A percentile compares a stretch with the other conserved stretches of the same genome.
Conservation (phyloP, 2,113 vertebrate genomes). For the Butastur rufipennis region DNA sequence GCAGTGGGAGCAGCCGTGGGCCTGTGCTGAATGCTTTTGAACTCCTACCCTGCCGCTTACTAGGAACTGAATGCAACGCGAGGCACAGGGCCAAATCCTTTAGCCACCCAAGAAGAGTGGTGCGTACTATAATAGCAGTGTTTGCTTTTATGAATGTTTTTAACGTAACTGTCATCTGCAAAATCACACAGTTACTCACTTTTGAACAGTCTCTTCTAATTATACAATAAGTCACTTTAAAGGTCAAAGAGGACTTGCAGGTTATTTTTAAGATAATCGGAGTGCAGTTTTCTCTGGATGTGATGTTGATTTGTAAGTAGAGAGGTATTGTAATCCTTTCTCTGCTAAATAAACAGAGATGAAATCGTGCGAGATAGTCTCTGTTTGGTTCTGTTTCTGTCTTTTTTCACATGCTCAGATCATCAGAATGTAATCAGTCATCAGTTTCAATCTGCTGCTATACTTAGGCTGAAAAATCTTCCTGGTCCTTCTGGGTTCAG, state of each 20-base stretch:
- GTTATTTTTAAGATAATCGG: slow-evolving; percentile 28
- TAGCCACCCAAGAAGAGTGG: slow-evolving; percentile 55
- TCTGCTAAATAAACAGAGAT: slow-evolving; percentile 21
- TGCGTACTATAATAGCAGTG: slow-evolving; percentile 10
- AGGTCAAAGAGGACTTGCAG: slow-evolving; percentile 12
- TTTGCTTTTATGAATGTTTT: slow-evolving; percentile 37
- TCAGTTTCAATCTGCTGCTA: slow-evolving; percentile 24
- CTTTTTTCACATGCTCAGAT: slow-evolving; percentile 2
- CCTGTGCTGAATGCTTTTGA: not conserved
- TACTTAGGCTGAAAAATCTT: not conserved
- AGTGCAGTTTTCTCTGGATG: not conserved
- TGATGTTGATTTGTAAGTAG: not conserved
- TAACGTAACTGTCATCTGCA: not conserved
- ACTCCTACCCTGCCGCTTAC: not conserved
- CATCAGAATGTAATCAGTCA: slow-evolving; percentile 27
- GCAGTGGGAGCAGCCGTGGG: not conserved
- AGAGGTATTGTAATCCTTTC: slow-evolving; percentile 16
- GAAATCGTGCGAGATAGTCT: not conserved
- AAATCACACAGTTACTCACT: not conserved
- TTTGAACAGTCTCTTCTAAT: slow-evolving; percentile 7
- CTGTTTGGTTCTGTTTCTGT: no score
- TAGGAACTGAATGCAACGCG: not conserved
- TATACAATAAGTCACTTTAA: slow-evolving; percentile 14
- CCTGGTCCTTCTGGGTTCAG: not conserved
- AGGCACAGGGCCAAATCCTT: slow-evolving; percentile 41